phyloP scores from a whole-genome alignment of 2,113 vertebrate species.

The Nestor notabilis region DNA sequence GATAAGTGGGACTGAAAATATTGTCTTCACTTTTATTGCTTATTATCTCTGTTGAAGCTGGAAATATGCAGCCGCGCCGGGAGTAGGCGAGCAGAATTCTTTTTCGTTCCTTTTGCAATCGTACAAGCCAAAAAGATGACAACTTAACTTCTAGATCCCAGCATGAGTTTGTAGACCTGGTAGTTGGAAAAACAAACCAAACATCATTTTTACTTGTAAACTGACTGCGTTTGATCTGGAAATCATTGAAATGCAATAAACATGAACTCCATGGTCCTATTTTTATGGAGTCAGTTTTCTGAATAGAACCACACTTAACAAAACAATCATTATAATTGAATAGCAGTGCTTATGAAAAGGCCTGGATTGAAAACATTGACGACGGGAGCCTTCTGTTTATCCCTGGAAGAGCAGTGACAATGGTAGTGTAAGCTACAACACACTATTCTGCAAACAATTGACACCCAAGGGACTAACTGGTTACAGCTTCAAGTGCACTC shows the following conservation, averaged over 20 bases:
- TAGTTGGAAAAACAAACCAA: conserved; percentile 57
- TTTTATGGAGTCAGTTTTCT: conserved; percentile 53
- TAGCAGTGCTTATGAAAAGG: conserved; percentile 21
- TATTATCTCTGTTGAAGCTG: conserved; percentile 34
- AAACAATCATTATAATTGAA: conserved; percentile 48
- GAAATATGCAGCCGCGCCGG: not conserved
- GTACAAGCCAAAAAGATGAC: conserved; percentile 44
- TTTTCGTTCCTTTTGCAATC: not conserved
- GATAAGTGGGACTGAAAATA: conserved; percentile 45
- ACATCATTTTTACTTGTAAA: conserved; percentile 51
- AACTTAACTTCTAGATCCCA: conserved; percentile 47
- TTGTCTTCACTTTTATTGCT: conserved; percentile 41
- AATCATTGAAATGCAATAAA: conserved; percentile 65
- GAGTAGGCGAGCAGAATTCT: not conserved
- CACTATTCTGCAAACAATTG: not conserved
- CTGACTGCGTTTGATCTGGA: conserved; percentile 50
- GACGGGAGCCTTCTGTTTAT: conserved; percentile 56
- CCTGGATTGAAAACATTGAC: conserved; percentile 15
- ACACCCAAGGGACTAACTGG: not conserved
- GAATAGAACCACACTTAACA: conserved; percentile 40
- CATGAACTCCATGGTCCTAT: conserved; percentile 45
- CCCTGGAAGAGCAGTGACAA: not conserved
- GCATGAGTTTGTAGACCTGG: conserved; percentile 51
- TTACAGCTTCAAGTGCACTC: not conserved
- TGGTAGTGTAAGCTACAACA: not conserved